phyloP scores from a whole-genome alignment of 2,113 vertebrate genomes.

The Macrotis lagotis region DNA sequence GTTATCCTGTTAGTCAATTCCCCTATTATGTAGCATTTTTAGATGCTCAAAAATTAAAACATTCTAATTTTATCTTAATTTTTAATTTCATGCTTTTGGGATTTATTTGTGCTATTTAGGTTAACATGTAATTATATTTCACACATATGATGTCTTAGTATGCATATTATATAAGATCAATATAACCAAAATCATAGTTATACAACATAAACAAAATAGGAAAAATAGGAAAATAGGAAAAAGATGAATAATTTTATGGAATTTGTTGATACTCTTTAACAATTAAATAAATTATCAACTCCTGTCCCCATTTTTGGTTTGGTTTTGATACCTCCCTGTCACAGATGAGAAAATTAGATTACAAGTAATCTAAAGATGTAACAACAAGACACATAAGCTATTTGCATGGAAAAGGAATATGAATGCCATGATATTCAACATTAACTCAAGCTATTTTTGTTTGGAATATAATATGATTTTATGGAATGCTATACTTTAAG shows the following conservation, averaged over 20 bases:
- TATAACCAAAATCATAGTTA: neutral
- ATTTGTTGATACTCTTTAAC: neutral
- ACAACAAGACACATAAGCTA: neutral
- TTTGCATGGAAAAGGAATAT: neutral
- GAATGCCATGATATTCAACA: neutral
- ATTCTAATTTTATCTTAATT: slow-evolving; percentile 13
- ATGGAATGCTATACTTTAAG: neutral
- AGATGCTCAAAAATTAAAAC: slow-evolving; percentile 42
- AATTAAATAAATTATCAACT: neutral
- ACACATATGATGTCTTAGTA: neutral
- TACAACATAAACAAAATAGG: neutral
- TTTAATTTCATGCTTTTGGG: slow-evolving; percentile 14
- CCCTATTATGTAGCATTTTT: slow-evolving; percentile 18
- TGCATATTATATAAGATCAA: slow-evolving; percentile 1
- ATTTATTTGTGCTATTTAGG: neutral
- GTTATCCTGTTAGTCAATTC: slow-evolving; percentile 54
- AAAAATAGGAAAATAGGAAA: slow-evolving; percentile 1
- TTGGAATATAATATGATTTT: neutral
- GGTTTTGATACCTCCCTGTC: neutral
- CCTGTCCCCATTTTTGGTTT: neutral
- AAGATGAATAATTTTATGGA: neutral
- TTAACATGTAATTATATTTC: neutral
- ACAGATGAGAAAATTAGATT: neutral
- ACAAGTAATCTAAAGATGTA: neutral
- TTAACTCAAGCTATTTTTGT: neutral